Evolutionary conservation across 2,797 vertebrate species (phyloP).

Genomic region (Catamblyrhynchus diadema): DNA sequence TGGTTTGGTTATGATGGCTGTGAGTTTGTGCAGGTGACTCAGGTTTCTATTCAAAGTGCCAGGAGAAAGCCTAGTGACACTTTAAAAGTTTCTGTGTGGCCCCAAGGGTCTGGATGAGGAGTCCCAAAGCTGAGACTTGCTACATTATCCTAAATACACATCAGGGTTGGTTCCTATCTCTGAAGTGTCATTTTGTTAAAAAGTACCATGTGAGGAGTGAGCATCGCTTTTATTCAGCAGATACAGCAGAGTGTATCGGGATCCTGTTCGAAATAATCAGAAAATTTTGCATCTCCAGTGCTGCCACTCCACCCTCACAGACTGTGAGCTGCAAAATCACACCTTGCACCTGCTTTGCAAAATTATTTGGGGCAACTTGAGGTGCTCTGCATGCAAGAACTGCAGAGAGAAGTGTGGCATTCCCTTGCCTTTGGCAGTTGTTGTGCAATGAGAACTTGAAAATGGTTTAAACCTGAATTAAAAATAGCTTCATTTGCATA

Average conservation of each 20-base stretch:
- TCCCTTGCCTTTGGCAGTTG: background rate
- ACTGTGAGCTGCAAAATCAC: fast-evolving
- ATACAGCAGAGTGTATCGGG: background rate
- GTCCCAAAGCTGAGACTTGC: background rate
- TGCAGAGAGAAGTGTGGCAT: fast-evolving
- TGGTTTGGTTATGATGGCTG: fast-evolving
- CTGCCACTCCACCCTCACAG: background rate
- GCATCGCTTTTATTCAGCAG: background rate
- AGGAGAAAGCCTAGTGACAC: background rate
- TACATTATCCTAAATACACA: background rate
- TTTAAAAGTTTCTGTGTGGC: background rate
- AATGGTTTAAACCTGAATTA: background rate
- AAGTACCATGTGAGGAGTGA: background rate
- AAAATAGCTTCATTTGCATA: background rate
- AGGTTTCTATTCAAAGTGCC: background rate
- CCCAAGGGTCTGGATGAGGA: background rate
- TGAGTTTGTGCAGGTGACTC: background rate
- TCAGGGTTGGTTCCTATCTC: fast-evolving
- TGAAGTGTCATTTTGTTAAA: background rate
- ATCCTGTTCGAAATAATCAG: background rate
- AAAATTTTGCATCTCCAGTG: background rate
- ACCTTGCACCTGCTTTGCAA: background rate
- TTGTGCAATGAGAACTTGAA: background rate
- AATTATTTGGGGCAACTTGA: background rate
- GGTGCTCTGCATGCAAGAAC: background rate